phyloP scores from a whole-genome alignment of 64 coral and sea anemone genomes.

The Platygyra sinensis region DNA sequence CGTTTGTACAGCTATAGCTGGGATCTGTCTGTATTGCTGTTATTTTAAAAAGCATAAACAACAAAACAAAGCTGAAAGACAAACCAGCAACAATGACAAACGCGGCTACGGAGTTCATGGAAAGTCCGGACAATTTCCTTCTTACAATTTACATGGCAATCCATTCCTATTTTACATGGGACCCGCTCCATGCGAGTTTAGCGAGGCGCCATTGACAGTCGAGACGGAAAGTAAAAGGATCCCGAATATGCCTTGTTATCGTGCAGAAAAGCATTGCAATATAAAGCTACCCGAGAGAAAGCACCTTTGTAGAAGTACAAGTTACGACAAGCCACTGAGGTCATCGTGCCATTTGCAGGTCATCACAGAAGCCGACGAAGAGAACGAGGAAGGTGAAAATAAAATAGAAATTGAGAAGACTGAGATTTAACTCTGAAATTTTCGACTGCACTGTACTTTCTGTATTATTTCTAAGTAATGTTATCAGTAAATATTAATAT shows the following conservation, averaged over 20 bases:
- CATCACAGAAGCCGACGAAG: slow-evolving; percentile 12
- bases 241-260: background rate
- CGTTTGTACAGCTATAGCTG: background rate
- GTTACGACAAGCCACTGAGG: slow-evolving; percentile 3
- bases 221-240: background rate
- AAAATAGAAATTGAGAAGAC: too few relatives aligned
- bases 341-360: slow-evolving; percentile 1
- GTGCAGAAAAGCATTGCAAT: background rate
- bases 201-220: background rate
- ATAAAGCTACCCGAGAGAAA: slow-evolving; percentile 11
- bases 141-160: background rate
- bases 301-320: background rate
- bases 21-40: slow-evolving; percentile 16
- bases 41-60: background rate
- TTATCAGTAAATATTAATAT: too few relatives aligned
- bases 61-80: background rate
- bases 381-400: background rate
- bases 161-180: background rate
- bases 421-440: background rate
- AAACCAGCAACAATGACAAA: background rate
- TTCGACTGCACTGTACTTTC: too few relatives aligned
- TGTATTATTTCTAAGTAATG: too few relatives aligned
- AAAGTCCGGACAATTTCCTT: background rate
- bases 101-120: background rate
- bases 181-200: background rate